A percentile compares a stretch with the other conserved stretches of the same genome.
phyloP scores from a whole-genome alignment of 2,113 vertebrate genomes.

The Gymnorhina tibicen region DNA sequence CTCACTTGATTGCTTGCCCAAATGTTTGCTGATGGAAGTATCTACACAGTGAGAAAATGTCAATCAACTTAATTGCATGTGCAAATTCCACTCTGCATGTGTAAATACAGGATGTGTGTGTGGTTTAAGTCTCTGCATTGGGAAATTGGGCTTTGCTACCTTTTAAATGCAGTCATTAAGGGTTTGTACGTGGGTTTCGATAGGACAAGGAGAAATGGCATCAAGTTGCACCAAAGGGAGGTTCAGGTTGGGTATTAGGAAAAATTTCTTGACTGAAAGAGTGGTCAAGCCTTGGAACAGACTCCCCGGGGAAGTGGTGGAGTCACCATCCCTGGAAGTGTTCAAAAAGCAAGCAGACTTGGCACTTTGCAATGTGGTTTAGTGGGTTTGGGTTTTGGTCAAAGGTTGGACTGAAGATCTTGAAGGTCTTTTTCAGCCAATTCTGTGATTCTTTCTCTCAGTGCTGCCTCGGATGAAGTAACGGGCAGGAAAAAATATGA shows the following conservation, averaged over 20 bases:
- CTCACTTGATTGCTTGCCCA: slow-evolving; percentile 28
- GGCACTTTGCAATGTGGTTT: not conserved
- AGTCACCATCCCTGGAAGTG: not conserved
- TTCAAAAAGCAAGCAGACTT: not conserved
- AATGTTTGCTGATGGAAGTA: slow-evolving; percentile 50
- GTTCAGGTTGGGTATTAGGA: not conserved
- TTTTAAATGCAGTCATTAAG: not conserved
- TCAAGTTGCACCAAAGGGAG: not conserved
- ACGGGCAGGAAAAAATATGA: not conserved
- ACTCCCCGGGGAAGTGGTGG: not conserved
- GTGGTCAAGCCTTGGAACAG: not conserved
- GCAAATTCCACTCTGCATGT: slow-evolving; percentile 53
- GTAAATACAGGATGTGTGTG: slow-evolving; percentile 21
- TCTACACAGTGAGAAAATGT: slow-evolving; percentile 23
- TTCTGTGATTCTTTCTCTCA: not conserved
- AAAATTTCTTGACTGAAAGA: not conserved
- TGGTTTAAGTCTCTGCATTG: not conserved
- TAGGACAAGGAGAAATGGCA: not conserved
- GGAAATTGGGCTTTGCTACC: not conserved
- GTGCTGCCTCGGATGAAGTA: not conserved
- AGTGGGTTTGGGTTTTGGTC: not conserved
- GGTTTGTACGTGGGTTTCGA: not conserved
- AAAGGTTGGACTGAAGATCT: not conserved
- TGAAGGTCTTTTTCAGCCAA: not conserved
- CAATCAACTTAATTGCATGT: slow-evolving; percentile 61